Conservation (phyloP, 30 jellyfish, hydroid and myxozoan genomes). For the Turritopsis dohrnii region DNA sequence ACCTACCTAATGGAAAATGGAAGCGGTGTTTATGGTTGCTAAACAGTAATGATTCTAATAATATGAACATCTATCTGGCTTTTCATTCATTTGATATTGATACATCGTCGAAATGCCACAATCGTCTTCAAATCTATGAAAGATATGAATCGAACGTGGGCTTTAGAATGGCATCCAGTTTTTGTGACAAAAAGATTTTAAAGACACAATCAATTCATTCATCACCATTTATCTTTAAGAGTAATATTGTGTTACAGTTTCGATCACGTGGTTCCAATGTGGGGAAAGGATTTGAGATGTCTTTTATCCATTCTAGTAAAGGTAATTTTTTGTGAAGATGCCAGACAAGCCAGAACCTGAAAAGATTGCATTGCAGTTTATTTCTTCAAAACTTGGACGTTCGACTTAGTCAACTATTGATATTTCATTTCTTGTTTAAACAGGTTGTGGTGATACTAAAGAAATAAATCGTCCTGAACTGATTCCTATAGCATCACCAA, state of each 20-base stretch:
- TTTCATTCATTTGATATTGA: not conserved
- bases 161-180: not conserved
- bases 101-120: not conserved
- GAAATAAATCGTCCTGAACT: not conserved
- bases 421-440: not conserved
- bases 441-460: not conserved
- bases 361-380: too few relatives aligned
- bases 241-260: not conserved
- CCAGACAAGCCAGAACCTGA: too few relatives aligned
- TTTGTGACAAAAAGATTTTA: not conserved
- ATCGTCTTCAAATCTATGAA: not conserved
- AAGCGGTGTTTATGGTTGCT: not conserved
- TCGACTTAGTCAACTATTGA: too few relatives aligned
- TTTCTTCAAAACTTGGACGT: too few relatives aligned
- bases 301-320: not conserved
- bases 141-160: not conserved
- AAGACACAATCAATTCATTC: not conserved
- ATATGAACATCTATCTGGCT: not conserved
- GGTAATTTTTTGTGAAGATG: not conserved
- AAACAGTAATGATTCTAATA: not conserved
- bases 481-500: not conserved
- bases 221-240: not conserved
- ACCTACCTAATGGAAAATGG: not conserved
- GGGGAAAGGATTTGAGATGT: not conserved
- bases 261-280: not conserved